Percentiles rank a stretch among this genome's conserved stretches.
Evolutionary conservation across 2,888 invertebrate species (phyloP).

Genomic region (Muschampia plurimacula): DNA sequence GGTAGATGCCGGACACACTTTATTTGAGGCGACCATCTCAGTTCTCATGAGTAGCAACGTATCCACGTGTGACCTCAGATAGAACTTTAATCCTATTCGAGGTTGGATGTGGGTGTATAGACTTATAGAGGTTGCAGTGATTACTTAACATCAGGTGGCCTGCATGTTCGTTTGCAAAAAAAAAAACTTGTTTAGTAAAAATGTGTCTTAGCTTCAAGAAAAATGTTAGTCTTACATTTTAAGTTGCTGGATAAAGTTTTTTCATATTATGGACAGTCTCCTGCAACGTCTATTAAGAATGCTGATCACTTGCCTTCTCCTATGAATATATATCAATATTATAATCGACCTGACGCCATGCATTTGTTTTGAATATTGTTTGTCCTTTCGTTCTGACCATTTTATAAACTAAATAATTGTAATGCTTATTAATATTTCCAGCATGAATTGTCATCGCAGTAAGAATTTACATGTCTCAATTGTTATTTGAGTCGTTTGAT

Average conservation of each 20-base stretch:
- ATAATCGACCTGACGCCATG: slow-evolving; percentile 48
- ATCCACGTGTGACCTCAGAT: no score
- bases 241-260: background rate
- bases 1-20: no score
- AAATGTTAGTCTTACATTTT: background rate
- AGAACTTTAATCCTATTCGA: no score
- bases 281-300: slow-evolving; percentile 46
- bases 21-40: no score
- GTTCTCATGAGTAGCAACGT: no score
- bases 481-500: slow-evolving; percentile 43
- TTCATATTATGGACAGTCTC: slow-evolving; percentile 22
- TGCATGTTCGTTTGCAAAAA: no score
- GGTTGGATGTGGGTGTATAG: no score
- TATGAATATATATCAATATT: slow-evolving; percentile 56
- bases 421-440: slow-evolving; percentile 49
- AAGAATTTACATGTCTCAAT: slow-evolving; percentile 49
- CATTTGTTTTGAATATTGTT: slow-evolving; percentile 50
- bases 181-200: no score
- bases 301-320: slow-evolving; percentile 46
- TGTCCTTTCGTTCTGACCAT: slow-evolving; percentile 47
- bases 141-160: no score
- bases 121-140: no score
- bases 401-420: slow-evolving; percentile 46
- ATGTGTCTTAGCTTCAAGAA: no score
- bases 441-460: slow-evolving; percentile 46